Evolutionary conservation across 2,797 vertebrate genomes (phyloP).

Genomic region (Diglossa cyanea): DNA sequence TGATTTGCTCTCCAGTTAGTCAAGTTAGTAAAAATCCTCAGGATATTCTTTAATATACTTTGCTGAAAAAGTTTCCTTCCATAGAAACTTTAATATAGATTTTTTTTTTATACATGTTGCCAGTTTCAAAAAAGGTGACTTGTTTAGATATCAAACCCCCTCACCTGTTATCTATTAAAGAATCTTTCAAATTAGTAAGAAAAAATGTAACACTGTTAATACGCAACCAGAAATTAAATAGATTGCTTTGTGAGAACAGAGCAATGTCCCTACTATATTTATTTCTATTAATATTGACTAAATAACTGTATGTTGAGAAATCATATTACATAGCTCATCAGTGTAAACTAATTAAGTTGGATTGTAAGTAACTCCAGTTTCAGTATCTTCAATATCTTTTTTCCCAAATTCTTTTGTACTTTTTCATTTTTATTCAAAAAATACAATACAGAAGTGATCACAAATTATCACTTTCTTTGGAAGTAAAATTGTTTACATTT

Average conservation of each 20-base stretch:
- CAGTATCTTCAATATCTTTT: neutral
- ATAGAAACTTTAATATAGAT: neutral
- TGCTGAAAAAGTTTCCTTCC: neutral
- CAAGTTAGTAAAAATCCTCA: neutral
- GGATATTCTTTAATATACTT: neutral
- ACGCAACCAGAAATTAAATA: neutral
- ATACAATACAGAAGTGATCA: neutral
- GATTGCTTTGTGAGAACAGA: neutral
- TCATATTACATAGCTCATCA: neutral
- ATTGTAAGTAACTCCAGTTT: neutral
- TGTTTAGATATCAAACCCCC: neutral
- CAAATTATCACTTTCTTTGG: neutral
- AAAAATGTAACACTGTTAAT: neutral
- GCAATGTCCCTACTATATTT: neutral
- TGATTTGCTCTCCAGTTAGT: neutral
- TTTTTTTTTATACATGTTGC: neutral
- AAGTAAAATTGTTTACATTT: neutral
- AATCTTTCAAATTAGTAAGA: neutral
- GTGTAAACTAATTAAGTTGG: neutral
- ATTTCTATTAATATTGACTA: neutral
- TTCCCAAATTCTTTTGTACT: neutral
- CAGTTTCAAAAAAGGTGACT: neutral
- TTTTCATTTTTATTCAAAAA: neutral
- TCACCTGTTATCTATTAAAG: neutral
- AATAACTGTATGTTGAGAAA: neutral